These are phyloP conservation scores for Pelobates fuscus DNA, from an alignment of 2,113 vertebrate genomes.

Conservation along the genomic window DNA sequence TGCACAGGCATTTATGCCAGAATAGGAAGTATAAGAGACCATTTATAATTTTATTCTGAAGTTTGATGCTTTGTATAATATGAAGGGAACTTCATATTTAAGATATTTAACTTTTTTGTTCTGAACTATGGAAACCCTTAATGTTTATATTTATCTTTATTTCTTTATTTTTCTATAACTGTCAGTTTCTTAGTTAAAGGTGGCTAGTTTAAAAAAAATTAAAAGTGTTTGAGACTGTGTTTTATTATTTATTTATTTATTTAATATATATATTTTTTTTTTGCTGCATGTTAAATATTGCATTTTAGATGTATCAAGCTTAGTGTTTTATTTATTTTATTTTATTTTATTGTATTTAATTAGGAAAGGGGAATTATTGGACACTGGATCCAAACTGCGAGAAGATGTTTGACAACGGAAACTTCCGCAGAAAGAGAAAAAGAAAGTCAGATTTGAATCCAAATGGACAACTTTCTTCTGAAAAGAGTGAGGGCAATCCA, in stretches of 20 bases:
- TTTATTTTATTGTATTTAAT: conserved; percentile 34
- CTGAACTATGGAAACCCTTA: background rate
- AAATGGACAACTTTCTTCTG: conserved; percentile 61
- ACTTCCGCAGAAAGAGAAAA: conserved; percentile 97
- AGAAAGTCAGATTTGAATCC: conserved; percentile 85
- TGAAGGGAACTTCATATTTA: background rate
- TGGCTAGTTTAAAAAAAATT: no score
- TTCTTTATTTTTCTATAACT: background rate
- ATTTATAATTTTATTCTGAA: background rate
- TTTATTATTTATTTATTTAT: no score
- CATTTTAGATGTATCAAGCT: background rate
- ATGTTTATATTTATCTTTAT: background rate
- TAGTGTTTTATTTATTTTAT: background rate
- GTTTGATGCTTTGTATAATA: background rate
- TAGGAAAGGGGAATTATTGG: conserved; percentile 99
- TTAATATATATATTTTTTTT: no score
- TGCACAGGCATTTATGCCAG: background rate
- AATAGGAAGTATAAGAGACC: conserved; percentile 3
- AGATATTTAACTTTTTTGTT: background rate
- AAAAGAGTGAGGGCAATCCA: conserved; percentile 73
- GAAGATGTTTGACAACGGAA: conserved; percentile 99
- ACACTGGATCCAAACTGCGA: conserved; percentile 98
- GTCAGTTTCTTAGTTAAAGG: no score
- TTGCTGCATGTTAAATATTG: background rate
- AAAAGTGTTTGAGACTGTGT: no score